Percentiles rank a stretch among this genome's conserved stretches.
Evolutionary conservation across 1,140 invertebrate genomes (phyloP).

Genomic region (Drosophila lowei): DNA sequence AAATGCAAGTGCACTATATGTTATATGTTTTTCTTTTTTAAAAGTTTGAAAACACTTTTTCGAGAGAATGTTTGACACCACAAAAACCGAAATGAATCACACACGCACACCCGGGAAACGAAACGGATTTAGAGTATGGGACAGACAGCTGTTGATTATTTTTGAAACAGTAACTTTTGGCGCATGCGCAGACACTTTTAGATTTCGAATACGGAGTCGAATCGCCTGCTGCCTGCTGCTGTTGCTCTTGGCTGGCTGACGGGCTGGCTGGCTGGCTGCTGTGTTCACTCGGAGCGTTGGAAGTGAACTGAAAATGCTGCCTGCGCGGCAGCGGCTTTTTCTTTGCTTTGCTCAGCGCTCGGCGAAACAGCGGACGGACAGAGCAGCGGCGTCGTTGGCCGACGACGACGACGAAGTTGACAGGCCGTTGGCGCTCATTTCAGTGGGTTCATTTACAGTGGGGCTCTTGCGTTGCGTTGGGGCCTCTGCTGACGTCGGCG

Average conservation of each 20-base stretch:
- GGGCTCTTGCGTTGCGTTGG: too few relatives aligned
- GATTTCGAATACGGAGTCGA: constrained; percentile 23
- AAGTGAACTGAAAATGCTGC: constrained; percentile 74
- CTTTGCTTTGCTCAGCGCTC: constrained; percentile 46
- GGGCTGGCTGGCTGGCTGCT: neutral
- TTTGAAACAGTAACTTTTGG: constrained; percentile 32
- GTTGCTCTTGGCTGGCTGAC: neutral
- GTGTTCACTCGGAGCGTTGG: constrained; percentile 67
- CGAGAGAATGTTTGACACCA: neutral
- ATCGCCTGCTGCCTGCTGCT: constrained; percentile 11
- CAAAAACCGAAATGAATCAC: constrained; percentile 10
- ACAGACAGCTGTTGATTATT: constrained; percentile 62
- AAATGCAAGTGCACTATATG: constrained; percentile 30
- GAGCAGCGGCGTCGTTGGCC: too few relatives aligned
- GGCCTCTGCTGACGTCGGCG: constrained; percentile 4
- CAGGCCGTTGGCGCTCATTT: too few relatives aligned
- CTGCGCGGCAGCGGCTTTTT: constrained; percentile 65
- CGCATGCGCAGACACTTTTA: constrained; percentile 66
- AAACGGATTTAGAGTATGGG: constrained; percentile 18
- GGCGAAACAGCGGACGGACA: too few relatives aligned
- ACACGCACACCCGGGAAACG: constrained; percentile 13
- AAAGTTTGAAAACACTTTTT: constrained; percentile 5
- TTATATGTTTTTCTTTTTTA: neutral
- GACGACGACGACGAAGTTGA: too few relatives aligned
- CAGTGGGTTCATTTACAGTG: too few relatives aligned